Evolutionary conservation across 1,140 invertebrate species (phyloP).

Genomic region (Maniola jurtina): DNA sequence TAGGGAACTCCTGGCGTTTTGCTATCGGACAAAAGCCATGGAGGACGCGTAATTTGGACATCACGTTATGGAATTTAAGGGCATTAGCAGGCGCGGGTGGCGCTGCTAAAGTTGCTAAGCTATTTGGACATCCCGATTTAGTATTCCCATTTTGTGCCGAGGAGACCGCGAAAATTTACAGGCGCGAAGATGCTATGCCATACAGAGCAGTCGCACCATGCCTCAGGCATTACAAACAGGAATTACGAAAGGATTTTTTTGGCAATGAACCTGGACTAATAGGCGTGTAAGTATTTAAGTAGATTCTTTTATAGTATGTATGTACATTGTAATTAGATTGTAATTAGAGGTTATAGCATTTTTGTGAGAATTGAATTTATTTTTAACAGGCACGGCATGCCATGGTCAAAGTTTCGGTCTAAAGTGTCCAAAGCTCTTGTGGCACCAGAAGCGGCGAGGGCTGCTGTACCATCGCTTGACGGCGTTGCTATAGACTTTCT

Average conservation of each 20-base stretch:
- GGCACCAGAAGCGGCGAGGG: slow-evolving; percentile 86
- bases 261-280: slow-evolving; percentile 86
- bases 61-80: slow-evolving; percentile 62
- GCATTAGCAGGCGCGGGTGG: slow-evolving; percentile 79
- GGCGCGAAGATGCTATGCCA: slow-evolving; percentile 87
- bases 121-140: slow-evolving; percentile 88
- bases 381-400: slow-evolving; percentile 86
- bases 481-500: slow-evolving; percentile 86
- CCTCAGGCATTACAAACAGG: slow-evolving; percentile 87
- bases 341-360: background rate
- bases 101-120: slow-evolving; percentile 85
- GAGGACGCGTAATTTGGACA: slow-evolving; percentile 59
- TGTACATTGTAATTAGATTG: no score
- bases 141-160: slow-evolving; percentile 88
- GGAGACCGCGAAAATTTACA: slow-evolving; percentile 87
- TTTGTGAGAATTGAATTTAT: background rate
- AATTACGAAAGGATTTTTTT: slow-evolving; percentile 86
- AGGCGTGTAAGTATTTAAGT: slow-evolving; percentile 83
- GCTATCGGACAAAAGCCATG: slow-evolving; percentile 75
- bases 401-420: slow-evolving; percentile 89
- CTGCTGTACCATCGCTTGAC: slow-evolving; percentile 86
- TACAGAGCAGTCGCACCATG: slow-evolving; percentile 89
- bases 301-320: background rate
- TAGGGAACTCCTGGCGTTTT: slow-evolving; percentile 91
- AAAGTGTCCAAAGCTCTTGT: slow-evolving; percentile 92